These are phyloP conservation scores for Thaumetopoea pityocampa DNA, from an alignment of 1,140 invertebrate genomes.

Conservation along the genomic window DNA sequence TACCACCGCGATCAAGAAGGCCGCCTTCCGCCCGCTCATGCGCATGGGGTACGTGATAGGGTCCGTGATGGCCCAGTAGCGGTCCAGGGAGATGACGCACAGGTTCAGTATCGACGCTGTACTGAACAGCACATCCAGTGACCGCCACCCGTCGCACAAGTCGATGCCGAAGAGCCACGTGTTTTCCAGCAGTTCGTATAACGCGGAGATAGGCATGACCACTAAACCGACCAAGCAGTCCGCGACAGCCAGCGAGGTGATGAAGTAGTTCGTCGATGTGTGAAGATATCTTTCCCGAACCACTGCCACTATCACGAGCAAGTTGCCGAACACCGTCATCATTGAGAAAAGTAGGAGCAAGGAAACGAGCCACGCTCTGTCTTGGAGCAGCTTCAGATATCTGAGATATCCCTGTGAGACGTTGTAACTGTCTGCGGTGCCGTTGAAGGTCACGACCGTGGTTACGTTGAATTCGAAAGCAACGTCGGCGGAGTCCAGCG, in stretches of 20 bases:
- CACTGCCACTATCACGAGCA: constrained; percentile 96
- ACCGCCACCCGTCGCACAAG: constrained; percentile 98
- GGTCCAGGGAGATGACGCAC: constrained; percentile 97
- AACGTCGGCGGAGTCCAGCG: constrained; percentile 37
- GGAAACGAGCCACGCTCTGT: constrained; percentile 86
- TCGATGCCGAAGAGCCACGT: constrained; percentile 91
- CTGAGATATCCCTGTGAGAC: no score
- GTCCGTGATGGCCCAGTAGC: constrained; percentile 98
- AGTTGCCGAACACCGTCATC: constrained; percentile 96
- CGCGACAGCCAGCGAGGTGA: constrained; percentile 96
- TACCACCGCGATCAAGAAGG: constrained; percentile 88
- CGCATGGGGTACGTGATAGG: constrained; percentile 96
- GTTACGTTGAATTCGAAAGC: constrained; percentile 51
- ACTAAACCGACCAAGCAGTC: constrained; percentile 96
- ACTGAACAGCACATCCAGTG: constrained; percentile 95
- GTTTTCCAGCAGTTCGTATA: constrained; percentile 91
- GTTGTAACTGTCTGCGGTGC: constrained; percentile 45
- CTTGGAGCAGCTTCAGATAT: constrained; percentile 73
- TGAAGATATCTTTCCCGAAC: constrained; percentile 92
- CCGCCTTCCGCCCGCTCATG: constrained; percentile 90
- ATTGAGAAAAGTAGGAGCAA: constrained; percentile 93
- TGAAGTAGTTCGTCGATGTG: constrained; percentile 98
- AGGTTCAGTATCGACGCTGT: constrained; percentile 97
- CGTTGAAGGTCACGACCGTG: constrained; percentile 53
- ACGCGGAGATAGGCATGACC: constrained; percentile 97